Conservation (phyloP, 2,888 invertebrate species). For the Cephus pulcher region DNA sequence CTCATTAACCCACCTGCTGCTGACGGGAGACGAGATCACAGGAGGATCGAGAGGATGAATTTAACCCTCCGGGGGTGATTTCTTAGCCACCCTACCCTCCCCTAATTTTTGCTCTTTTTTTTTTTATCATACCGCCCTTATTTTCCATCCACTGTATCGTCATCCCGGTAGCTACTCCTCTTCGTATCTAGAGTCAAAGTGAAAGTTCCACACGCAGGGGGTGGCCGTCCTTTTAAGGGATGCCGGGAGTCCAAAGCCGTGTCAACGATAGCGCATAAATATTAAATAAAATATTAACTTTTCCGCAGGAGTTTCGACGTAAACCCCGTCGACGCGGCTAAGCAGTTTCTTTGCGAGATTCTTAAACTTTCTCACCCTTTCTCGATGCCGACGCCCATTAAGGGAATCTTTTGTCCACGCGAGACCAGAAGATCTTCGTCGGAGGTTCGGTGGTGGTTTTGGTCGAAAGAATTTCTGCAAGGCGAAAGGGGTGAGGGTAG, state of each 20-base stretch:
- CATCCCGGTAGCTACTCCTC: not conserved
- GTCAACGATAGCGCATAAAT: conserved; percentile 24
- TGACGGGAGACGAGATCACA: conserved; percentile 10
- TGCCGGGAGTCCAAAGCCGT: not conserved
- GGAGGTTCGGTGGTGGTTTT: not conserved
- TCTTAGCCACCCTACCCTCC: not conserved
- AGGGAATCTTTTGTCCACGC: conserved; percentile 18
- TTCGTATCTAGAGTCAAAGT: not conserved
- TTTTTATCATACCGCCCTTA: not conserved
- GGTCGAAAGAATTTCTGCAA: conserved; percentile 21
- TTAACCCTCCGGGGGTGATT: not conserved
- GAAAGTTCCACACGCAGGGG: not conserved
- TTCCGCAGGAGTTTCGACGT: conserved; percentile 19
- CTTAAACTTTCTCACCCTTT: conserved; percentile 25
- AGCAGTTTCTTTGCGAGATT: conserved; percentile 25
- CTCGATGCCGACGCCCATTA: conserved; percentile 7
- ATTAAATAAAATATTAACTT: conserved; percentile 25
- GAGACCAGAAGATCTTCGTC: not conserved
- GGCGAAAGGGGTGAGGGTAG: conserved; percentile 8
- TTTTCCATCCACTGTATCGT: not conserved
- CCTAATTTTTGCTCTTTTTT: not conserved
- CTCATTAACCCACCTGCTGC: conserved; percentile 58
- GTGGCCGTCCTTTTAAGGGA: not conserved
- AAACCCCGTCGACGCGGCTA: conserved; percentile 22
- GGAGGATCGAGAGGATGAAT: not conserved